A percentile compares a stretch with the other conserved stretches of the same genome.
Evolutionary conservation across 2,888 invertebrate genomes (phyloP).

Genomic region (Miltochrista miniata): DNA sequence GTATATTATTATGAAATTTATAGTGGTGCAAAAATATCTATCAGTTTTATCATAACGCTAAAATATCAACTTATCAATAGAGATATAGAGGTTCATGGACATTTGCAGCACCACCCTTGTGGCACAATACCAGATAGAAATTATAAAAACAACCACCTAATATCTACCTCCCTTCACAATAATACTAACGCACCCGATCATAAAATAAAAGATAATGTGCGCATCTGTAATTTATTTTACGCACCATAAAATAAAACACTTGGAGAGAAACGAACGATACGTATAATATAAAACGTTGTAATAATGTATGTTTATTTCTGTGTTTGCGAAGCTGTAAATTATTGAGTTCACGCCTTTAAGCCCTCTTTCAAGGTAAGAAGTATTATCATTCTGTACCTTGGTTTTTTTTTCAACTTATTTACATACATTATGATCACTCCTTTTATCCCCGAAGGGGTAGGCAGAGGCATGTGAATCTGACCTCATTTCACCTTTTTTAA

Average conservation of each 20-base stretch:
- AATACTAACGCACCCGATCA: slow-evolving; percentile 21
- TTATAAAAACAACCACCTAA: no score
- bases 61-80: no score
- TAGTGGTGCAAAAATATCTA: no score
- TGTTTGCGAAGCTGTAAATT: slow-evolving; percentile 11
- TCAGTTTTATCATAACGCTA: no score
- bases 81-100: no score
- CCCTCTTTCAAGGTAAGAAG: slow-evolving; percentile 2
- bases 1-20: no score
- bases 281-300: slow-evolving; percentile 38
- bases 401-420: background rate
- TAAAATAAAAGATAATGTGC: slow-evolving; percentile 30
- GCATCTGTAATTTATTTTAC: slow-evolving; percentile 58
- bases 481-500: no score
- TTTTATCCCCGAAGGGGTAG: no score
- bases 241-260: slow-evolving; percentile 60
- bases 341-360: slow-evolving; percentile 1
- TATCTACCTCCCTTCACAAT: slow-evolving; percentile 8
- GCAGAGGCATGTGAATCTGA: no score
- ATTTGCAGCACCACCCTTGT: no score
- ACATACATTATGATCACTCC: no score
- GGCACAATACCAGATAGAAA: no score
- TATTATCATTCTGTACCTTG: background rate
- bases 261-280: slow-evolving; percentile 51
- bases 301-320: slow-evolving; percentile 10